Conservation (phyloP, 2,888 invertebrate genomes). For the Nemurella pictetii region DNA sequence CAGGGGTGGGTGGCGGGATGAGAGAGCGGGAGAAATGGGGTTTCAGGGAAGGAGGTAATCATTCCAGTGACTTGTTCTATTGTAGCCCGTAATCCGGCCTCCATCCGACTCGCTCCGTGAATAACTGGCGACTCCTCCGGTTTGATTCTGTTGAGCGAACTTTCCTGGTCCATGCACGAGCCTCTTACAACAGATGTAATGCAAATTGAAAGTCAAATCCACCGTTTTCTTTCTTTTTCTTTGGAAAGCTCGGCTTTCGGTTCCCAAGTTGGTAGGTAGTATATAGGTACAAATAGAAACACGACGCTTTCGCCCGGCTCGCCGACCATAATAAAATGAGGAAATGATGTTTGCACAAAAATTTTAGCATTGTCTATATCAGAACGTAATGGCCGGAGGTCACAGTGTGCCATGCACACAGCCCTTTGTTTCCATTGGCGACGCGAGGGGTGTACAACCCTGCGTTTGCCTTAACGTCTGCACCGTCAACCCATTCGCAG, state of each 20-base stretch:
- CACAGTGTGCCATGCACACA: neutral
- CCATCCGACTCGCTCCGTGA: neutral
- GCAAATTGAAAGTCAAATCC: neutral
- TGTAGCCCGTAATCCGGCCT: constrained; percentile 11
- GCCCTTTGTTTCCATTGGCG: neutral
- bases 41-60: neutral
- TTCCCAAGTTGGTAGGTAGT: neutral
- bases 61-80: constrained; percentile 16
- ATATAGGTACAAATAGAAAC: neutral
- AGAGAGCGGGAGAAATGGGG: neutral
- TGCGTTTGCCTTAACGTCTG: neutral
- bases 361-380: neutral
- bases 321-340: neutral
- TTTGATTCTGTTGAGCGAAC: neutral
- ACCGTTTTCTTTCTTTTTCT: neutral
- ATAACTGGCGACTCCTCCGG: neutral
- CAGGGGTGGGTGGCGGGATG: neutral
- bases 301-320: neutral
- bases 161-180: neutral
- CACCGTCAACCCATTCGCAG: neutral
- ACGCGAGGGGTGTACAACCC: neutral
- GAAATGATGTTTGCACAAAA: neutral
- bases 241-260: neutral
- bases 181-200: neutral
- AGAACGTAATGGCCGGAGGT: neutral